phyloP scores from a whole-genome alignment of 2,113 vertebrate species.

The Lichenostomus cassidix region DNA sequence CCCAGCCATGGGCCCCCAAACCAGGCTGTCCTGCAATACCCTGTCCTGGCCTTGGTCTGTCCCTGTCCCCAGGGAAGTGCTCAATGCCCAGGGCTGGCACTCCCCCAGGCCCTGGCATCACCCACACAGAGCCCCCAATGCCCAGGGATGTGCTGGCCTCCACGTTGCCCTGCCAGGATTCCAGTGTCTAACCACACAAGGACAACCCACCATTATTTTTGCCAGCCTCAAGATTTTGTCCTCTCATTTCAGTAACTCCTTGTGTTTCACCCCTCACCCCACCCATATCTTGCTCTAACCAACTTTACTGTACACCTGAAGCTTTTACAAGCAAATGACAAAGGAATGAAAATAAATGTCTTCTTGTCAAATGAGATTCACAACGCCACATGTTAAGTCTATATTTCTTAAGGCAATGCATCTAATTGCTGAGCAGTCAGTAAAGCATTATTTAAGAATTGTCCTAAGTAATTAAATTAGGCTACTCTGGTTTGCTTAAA shows the following conservation, averaged over 20 bases:
- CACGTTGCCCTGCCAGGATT: background rate
- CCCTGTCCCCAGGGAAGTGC: background rate
- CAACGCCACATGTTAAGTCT: background rate
- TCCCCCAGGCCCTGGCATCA: rapidly evolving
- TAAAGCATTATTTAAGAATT: slow-evolving; percentile 64
- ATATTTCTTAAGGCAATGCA: slow-evolving; percentile 40
- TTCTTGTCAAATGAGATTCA: background rate
- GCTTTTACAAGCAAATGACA: background rate
- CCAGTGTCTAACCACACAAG: too few species aligned
- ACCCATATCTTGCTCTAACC: background rate
- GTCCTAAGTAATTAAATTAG: slow-evolving; percentile 67
- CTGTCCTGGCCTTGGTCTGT: too few species aligned
- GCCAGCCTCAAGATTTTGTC: background rate
- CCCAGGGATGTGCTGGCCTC: background rate
- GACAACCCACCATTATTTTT: background rate
- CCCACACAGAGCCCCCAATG: rapidly evolving
- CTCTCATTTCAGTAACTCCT: background rate
- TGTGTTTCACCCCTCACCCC: background rate
- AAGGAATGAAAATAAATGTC: background rate
- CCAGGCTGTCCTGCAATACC: background rate
- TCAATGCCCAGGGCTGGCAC: rapidly evolving
- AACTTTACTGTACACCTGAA: background rate
- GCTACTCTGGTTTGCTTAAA: slow-evolving; percentile 56
- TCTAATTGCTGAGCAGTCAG: slow-evolving; percentile 37
- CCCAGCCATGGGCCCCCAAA: rapidly evolving